These are phyloP conservation scores for Netelia inedita DNA, from an alignment of 2,888 invertebrate genomes.

Conservation along the genomic window DNA sequence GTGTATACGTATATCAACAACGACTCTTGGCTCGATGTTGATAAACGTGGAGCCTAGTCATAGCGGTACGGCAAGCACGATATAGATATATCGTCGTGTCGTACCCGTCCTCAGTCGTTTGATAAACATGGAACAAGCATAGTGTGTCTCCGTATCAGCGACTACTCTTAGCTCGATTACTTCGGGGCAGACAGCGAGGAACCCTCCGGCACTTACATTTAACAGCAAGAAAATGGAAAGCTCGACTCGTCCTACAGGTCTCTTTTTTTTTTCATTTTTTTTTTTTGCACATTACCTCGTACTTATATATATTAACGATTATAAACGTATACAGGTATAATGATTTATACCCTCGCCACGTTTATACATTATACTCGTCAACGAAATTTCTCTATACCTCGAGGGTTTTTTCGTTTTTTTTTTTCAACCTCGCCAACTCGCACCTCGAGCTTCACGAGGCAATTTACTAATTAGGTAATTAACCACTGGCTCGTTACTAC, in stretches of 20 bases:
- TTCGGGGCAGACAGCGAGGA: slow-evolving; percentile 26
- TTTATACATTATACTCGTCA: not conserved
- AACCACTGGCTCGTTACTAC: not conserved
- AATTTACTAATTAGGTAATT: slow-evolving; percentile 12
- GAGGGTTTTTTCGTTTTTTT: not conserved
- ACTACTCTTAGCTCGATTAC: slow-evolving; percentile 42
- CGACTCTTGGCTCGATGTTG: slow-evolving; percentile 21
- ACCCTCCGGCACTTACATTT: slow-evolving; percentile 20
- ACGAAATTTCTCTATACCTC: not conserved
- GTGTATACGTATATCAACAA: not conserved
- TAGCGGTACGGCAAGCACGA: no score
- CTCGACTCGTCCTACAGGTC: not conserved
- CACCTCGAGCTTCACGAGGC: not conserved
- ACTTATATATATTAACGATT: no score
- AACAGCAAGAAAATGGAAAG: slow-evolving; percentile 23
- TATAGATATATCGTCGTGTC: no score
- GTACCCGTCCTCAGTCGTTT: no score
- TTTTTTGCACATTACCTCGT: no score
- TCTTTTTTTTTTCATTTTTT: no score
- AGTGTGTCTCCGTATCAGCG: slow-evolving; percentile 17
- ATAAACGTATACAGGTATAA: no score
- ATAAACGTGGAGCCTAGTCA: no score
- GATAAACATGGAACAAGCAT: not conserved
- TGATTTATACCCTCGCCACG: no score
- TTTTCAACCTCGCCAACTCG: not conserved